These are phyloP conservation scores for Apostichopus californicus DNA, from an alignment of 35 echinoderm and acorn worm genomes.

Conservation along the genomic window DNA sequence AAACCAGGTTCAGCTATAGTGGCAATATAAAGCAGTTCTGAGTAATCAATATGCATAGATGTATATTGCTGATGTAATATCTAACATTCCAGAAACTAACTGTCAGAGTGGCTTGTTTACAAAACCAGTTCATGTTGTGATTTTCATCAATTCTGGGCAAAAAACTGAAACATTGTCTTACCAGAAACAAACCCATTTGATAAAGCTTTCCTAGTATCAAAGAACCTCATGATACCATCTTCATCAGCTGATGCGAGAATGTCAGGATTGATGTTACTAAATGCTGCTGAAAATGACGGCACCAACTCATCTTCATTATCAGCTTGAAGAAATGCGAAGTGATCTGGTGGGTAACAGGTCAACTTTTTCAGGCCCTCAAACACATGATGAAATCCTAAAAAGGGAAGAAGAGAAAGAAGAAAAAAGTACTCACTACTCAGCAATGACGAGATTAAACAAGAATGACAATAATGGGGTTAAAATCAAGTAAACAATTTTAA, in stretches of 20 bases:
- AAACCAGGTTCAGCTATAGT: too few species aligned
- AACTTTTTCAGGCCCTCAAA: constrained; percentile 43
- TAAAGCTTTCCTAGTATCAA: constrained; percentile 68
- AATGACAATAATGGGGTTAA: too few species aligned
- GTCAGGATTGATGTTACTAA: constrained; percentile 41
- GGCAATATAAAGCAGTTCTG: too few species aligned
- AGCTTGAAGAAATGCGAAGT: constrained; percentile 58
- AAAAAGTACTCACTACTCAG: too few species aligned
- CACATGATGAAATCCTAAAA: constrained; percentile 10
- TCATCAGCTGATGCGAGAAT: constrained; percentile 91
- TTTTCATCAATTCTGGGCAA: not conserved
- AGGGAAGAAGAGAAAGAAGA: not conserved
- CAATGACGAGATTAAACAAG: too few species aligned
- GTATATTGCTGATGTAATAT: too few species aligned
- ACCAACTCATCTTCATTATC: constrained; percentile 67
- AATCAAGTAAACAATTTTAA: too few species aligned
- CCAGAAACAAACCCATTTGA: constrained; percentile 30
- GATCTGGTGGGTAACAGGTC: constrained; percentile 55
- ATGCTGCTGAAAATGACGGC: constrained; percentile 87
- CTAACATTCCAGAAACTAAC: too few species aligned
- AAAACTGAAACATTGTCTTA: not conserved
- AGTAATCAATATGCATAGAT: too few species aligned
- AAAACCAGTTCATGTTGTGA: too few species aligned
- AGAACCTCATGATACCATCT: constrained; percentile 82
- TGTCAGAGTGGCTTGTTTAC: too few species aligned